Conservation (phyloP, 2,888 invertebrate genomes). For the Lepidocyrtoides sp. region DNA sequence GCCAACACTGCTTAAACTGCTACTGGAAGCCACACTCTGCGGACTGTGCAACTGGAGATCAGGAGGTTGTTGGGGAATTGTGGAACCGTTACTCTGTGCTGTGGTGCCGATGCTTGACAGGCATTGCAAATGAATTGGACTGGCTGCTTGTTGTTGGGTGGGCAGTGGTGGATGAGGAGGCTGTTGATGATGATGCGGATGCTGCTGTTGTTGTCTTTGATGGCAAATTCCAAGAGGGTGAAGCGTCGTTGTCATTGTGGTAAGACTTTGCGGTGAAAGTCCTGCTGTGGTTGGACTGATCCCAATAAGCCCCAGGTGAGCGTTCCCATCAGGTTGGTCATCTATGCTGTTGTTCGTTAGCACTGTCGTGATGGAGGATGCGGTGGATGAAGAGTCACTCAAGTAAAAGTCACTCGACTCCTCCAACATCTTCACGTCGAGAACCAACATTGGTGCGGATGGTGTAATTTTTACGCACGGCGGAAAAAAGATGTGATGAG, state of each 20-base stretch:
- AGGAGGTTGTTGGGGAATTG: slow-evolving; percentile 68
- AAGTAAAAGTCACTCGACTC: slow-evolving; percentile 85
- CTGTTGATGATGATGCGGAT: slow-evolving; percentile 53
- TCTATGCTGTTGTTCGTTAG: slow-evolving; percentile 82
- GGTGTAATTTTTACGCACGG: slow-evolving; percentile 45
- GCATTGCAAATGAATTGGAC: slow-evolving; percentile 78
- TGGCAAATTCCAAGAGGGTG: slow-evolving; percentile 80
- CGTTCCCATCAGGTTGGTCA: slow-evolving; percentile 82
- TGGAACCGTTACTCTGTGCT: slow-evolving; percentile 44
- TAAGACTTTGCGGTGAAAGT: slow-evolving; percentile 75
- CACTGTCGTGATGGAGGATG: slow-evolving; percentile 82
- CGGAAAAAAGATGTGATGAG: slow-evolving; percentile 34
- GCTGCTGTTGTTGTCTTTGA: slow-evolving; percentile 72
- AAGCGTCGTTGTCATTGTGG: slow-evolving; percentile 80
- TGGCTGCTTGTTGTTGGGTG: slow-evolving; percentile 60
- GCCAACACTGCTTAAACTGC: slow-evolving; percentile 75
- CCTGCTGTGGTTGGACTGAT: slow-evolving; percentile 75
- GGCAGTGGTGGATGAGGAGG: slow-evolving; percentile 63
- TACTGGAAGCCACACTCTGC: slow-evolving; percentile 77
- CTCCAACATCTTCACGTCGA: slow-evolving; percentile 84
- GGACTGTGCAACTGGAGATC: slow-evolving; percentile 79
- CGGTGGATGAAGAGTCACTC: slow-evolving; percentile 85
- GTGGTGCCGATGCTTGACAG: slow-evolving; percentile 75
- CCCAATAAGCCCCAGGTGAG: slow-evolving; percentile 81
- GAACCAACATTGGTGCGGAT: slow-evolving; percentile 71